A percentile compares a stretch with the other conserved stretches of the same genome.
phyloP scores from a whole-genome alignment of 2,113 vertebrate genomes.

The Upupa epops region DNA sequence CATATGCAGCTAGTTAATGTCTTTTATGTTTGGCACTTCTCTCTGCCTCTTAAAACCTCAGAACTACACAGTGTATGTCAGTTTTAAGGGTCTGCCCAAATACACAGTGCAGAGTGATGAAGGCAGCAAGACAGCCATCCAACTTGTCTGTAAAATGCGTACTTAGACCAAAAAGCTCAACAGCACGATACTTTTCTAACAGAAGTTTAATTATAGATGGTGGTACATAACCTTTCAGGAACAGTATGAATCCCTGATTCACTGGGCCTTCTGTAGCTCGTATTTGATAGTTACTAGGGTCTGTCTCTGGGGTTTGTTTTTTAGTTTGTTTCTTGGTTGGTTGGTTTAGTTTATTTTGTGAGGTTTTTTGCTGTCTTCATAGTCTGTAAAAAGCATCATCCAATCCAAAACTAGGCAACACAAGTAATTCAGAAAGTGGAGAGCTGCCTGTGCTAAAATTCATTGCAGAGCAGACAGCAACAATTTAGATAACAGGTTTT shows the following conservation, averaged over 20 bases:
- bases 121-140: neutral
- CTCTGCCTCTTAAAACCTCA: neutral
- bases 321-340: neutral
- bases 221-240: neutral
- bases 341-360: neutral
- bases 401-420: neutral
- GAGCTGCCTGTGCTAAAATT: neutral
- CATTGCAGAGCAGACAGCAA: neutral
- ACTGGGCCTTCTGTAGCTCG: neutral
- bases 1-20: neutral
- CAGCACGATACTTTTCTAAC: accelerated
- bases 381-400: neutral
- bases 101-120: neutral
- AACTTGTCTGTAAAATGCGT: neutral
- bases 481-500: neutral
- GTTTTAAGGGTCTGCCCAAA: neutral
- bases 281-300: neutral
- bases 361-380: neutral
- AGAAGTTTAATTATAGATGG: neutral
- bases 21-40: neutral
- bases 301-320: neutral
- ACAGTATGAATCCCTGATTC: neutral
- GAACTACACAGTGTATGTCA: neutral
- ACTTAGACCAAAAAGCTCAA: neutral
- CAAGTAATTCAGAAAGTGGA: neutral